Conservation (phyloP, 2,888 invertebrate genomes). For the Tetropium fuscum region DNA sequence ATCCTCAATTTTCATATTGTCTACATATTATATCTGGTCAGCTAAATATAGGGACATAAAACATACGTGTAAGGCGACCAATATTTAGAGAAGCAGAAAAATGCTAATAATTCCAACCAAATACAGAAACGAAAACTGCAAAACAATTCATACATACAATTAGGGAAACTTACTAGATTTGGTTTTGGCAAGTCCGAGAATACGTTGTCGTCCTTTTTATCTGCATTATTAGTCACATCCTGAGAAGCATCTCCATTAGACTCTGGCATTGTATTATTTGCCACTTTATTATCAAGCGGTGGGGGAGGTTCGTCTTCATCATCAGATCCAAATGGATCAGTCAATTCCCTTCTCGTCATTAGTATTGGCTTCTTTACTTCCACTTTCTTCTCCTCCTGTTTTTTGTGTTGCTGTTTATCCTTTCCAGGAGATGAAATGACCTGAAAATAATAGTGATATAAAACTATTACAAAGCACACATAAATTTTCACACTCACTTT, state of each 20-base stretch:
- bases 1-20: too few species aligned
- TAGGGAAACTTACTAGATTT: slow-evolving; percentile 58
- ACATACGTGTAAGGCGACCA: too few species aligned
- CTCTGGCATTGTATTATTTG: slow-evolving; percentile 47
- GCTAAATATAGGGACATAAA: too few species aligned
- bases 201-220: slow-evolving; percentile 44
- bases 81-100: too few species aligned
- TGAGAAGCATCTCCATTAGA: slow-evolving; percentile 51
- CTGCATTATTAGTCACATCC: slow-evolving; percentile 41
- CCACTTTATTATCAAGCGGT: slow-evolving; percentile 43
- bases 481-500: slow-evolving; percentile 61
- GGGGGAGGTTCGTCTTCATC: slow-evolving; percentile 77
- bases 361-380: slow-evolving; percentile 65
- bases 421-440: slow-evolving; percentile 81
- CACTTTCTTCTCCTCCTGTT: slow-evolving; percentile 56
- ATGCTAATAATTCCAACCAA: slow-evolving; percentile 4
- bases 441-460: slow-evolving; percentile 64
- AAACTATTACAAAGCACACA: slow-evolving; percentile 44
- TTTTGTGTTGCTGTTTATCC: slow-evolving; percentile 70
- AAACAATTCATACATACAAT: slow-evolving; percentile 9
- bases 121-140: slow-evolving; percentile 6
- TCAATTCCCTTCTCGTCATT: slow-evolving; percentile 88
- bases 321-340: slow-evolving; percentile 92
- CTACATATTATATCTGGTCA: too few species aligned
- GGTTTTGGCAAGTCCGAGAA: slow-evolving; percentile 61